A percentile compares a stretch with the other conserved stretches of the same genome.
These are phyloP conservation scores for Cephus spinipes DNA, from an alignment of 2,888 invertebrate genomes.

Conservation along the genomic window DNA sequence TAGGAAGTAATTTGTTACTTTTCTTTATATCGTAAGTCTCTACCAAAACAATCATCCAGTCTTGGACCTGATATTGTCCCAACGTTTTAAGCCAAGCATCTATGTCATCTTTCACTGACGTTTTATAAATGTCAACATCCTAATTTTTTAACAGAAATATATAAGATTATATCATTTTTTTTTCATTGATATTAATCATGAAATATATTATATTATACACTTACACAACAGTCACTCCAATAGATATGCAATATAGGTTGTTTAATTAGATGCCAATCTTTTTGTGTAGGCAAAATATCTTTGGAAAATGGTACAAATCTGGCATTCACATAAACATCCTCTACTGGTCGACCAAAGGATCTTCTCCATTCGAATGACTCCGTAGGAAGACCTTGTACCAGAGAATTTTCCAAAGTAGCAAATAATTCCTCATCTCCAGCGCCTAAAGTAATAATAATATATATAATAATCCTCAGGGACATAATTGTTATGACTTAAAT, in stretches of 20 bases:
- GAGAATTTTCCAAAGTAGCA: slow-evolving; percentile 81
- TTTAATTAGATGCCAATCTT: slow-evolving; percentile 83
- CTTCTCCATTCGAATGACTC: slow-evolving; percentile 94
- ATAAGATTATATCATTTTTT: not conserved
- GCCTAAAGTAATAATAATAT: slow-evolving; percentile 68
- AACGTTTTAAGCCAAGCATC: slow-evolving; percentile 88
- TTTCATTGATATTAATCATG: not conserved
- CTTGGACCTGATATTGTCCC: slow-evolving; percentile 79
- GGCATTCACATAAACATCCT: slow-evolving; percentile 86
- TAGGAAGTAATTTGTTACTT: slow-evolving; percentile 89
- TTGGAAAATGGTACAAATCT: slow-evolving; percentile 84
- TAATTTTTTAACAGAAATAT: slow-evolving; percentile 58
- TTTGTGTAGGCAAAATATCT: slow-evolving; percentile 78
- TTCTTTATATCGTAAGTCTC: slow-evolving; percentile 93
- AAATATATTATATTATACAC: slow-evolving; percentile 48
- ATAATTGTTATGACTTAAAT: not conserved
- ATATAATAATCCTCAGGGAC: not conserved
- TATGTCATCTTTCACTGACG: slow-evolving; percentile 88
- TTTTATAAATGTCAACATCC: slow-evolving; percentile 94
- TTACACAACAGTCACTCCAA: slow-evolving; percentile 94
- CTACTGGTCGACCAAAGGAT: slow-evolving; percentile 87
- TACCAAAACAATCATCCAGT: slow-evolving; percentile 95
- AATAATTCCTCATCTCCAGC: slow-evolving; percentile 89
- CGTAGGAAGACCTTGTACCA: slow-evolving; percentile 84
- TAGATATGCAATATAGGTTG: slow-evolving; percentile 94